phyloP scores from a whole-genome alignment of 2,797 vertebrate genomes.

The Alfaro cultratus region DNA sequence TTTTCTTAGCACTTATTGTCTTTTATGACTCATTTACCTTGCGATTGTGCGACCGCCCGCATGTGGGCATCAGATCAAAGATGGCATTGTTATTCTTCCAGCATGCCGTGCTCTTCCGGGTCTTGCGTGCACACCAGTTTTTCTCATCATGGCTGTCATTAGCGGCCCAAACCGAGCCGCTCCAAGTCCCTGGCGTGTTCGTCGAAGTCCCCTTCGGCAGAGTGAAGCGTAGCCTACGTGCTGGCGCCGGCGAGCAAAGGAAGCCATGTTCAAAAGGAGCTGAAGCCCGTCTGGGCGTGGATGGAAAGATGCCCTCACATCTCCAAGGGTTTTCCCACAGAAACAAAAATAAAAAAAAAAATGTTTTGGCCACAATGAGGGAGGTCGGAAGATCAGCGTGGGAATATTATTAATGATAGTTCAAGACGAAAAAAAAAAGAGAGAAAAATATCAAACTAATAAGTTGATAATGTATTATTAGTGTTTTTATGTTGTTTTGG shows the following conservation, averaged over 20 bases:
- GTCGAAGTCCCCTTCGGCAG: slow-evolving; percentile 38
- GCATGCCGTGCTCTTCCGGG: slow-evolving; percentile 45
- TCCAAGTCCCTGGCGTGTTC: slow-evolving; percentile 42
- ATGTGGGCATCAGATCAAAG: slow-evolving; percentile 74
- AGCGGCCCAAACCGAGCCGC: slow-evolving; percentile 17
- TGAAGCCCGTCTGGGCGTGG: slow-evolving; percentile 41
- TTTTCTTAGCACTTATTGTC: slow-evolving; percentile 54
- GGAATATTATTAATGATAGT: not conserved
- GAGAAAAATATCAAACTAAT: not conserved
- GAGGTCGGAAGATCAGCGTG: not conserved
- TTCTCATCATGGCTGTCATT: slow-evolving; percentile 67
- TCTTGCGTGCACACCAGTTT: slow-evolving; percentile 57
- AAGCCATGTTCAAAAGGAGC: slow-evolving; percentile 35
- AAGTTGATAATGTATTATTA: not conserved
- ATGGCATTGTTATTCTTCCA: slow-evolving; percentile 71
- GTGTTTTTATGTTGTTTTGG: slow-evolving; percentile 53
- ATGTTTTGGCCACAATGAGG: not conserved
- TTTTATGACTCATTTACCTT: slow-evolving; percentile 52
- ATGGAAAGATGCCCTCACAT: slow-evolving; percentile 52
- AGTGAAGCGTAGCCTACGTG: slow-evolving; percentile 36
- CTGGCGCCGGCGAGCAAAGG: slow-evolving; percentile 42
- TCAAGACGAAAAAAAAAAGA: not conserved
- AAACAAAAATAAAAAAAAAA: slow-evolving; percentile 1
- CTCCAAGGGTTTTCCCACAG: slow-evolving; percentile 9
- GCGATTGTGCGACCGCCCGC: slow-evolving; percentile 11